Evolutionary conservation across 2,888 invertebrate species (phyloP).

Genomic region (Trissolcus japonicus): DNA sequence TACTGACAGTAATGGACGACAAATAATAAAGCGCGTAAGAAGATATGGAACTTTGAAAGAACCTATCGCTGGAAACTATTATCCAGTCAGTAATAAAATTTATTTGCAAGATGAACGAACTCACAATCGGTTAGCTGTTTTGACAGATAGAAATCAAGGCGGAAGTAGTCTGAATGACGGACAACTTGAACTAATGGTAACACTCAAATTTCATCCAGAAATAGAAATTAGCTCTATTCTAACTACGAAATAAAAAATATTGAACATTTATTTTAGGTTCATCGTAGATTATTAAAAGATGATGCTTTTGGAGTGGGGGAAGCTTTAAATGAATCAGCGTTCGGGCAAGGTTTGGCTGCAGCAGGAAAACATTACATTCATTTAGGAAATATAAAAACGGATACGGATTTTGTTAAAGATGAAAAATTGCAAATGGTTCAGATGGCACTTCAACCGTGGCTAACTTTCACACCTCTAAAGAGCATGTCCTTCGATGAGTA

Average conservation of each 20-base stretch:
- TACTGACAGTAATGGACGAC: conserved; percentile 97
- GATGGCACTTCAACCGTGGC: conserved; percentile 80
- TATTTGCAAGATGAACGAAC: conserved; percentile 79
- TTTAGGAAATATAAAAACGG: conserved; percentile 67
- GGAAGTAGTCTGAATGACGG: conserved; percentile 87
- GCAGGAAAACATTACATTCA: conserved; percentile 83
- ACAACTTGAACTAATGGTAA: conserved; percentile 86
- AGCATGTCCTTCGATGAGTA: conserved; percentile 78
- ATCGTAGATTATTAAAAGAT: conserved; percentile 89
- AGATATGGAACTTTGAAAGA: conserved; percentile 68
- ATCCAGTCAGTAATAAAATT: conserved; percentile 92
- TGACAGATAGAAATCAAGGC: conserved; percentile 90
- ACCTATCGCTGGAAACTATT: conserved; percentile 91
- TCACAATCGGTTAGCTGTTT: conserved; percentile 78
- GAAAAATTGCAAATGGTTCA: conserved; percentile 76
- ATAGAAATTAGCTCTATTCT: no score
- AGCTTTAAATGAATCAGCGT: conserved; percentile 89
- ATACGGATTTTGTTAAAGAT: conserved; percentile 53
- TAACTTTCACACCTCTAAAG: conserved; percentile 80
- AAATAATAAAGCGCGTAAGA: conserved; percentile 84
- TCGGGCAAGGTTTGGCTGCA: conserved; percentile 82
- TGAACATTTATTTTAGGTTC: conserved; percentile 78
- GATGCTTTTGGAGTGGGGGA: conserved; percentile 96
- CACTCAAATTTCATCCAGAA: neutral
- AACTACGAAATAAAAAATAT: no score